These are phyloP conservation scores for Catharus minimus DNA, from an alignment of 2,113 vertebrate species.

Conservation along the genomic window DNA sequence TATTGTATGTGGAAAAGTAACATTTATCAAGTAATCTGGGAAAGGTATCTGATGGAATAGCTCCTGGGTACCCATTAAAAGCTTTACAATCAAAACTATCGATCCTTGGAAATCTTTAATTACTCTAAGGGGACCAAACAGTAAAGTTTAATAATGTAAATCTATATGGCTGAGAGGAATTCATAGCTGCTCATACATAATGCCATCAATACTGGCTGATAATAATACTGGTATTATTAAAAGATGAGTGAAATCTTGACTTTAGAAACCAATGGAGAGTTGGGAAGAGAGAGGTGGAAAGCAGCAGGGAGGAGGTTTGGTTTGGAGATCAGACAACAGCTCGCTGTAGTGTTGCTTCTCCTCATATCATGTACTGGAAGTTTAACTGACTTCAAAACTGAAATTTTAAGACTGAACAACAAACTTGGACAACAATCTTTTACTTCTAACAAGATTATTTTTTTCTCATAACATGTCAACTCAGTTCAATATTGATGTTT, in stretches of 20 bases:
- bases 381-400: not conserved
- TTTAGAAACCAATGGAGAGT: not conserved
- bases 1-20: not conserved
- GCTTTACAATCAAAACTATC: not conserved
- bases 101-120: conserved; percentile 25
- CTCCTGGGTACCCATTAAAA: conserved; percentile 4
- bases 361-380: not conserved
- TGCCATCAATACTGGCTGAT: not conserved
- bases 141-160: not conserved
- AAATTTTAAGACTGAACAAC: not conserved
- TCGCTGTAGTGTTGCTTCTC: not conserved
- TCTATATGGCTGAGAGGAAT: not conserved
- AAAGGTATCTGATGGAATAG: not conserved
- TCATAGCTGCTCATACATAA: not conserved
- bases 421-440: not conserved
- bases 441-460: not conserved
- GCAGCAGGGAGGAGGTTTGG: not conserved
- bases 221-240: not conserved
- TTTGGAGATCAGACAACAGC: not conserved
- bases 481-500: not conserved
- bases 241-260: not conserved
- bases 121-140: not conserved
- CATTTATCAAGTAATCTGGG: not conserved
- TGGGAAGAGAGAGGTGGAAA: not conserved
- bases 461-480: not conserved